These are phyloP conservation scores for Crotalus horridus DNA, from an alignment of 2,113 vertebrate species.

Conservation along the genomic window DNA sequence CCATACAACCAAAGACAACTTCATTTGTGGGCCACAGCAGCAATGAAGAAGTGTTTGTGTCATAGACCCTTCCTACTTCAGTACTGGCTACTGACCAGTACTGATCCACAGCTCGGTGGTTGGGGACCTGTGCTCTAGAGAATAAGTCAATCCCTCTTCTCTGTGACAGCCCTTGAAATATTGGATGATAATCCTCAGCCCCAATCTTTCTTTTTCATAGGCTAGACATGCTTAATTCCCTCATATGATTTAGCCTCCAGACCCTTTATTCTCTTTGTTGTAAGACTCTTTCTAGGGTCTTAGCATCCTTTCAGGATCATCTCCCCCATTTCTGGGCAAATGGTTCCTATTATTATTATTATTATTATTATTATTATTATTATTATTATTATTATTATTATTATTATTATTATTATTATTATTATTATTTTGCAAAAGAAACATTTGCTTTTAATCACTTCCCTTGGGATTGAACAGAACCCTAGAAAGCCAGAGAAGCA, in stretches of 20 bases:
- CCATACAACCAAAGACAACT: background rate
- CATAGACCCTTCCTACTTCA: too few species aligned
- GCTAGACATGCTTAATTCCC: background rate
- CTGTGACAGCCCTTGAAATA: too few species aligned
- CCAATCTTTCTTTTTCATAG: too few species aligned
- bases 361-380: background rate
- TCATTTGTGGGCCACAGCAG: background rate
- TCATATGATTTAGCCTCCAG: background rate
- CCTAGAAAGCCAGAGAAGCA: background rate
- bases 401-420: background rate
- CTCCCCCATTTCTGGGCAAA: background rate
- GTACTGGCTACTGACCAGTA: too few species aligned
- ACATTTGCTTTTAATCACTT: background rate
- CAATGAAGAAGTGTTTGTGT: background rate
- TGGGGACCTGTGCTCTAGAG: too few species aligned
- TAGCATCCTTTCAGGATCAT: background rate
- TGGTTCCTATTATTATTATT: background rate
- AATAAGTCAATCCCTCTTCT: too few species aligned
- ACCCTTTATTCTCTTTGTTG: too few species aligned
- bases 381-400: background rate
- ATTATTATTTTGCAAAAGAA: background rate
- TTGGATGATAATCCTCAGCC: too few species aligned
- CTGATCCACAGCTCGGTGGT: too few species aligned
- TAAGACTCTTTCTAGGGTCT: background rate
- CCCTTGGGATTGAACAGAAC: background rate